Percentiles rank a stretch among this genome's conserved stretches.
Conservation (phyloP, 2,113 vertebrate species). For the Lota lota region DNA sequence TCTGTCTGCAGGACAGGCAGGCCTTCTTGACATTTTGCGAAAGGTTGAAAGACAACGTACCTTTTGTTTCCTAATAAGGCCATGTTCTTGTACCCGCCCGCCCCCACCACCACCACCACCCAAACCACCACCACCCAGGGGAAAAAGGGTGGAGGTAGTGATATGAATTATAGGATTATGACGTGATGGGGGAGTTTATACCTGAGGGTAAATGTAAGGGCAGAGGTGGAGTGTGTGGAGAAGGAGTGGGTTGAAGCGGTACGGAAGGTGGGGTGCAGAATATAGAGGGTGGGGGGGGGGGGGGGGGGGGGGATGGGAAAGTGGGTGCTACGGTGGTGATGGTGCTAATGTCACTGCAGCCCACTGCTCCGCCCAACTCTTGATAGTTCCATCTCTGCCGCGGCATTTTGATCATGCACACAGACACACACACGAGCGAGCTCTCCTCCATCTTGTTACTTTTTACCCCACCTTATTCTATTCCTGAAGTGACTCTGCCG, state of each 20-base stretch:
- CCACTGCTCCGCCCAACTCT: neutral
- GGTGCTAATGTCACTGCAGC: neutral
- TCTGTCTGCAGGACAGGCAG: conserved; percentile 51
- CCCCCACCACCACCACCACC: neutral
- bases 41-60: conserved; percentile 81
- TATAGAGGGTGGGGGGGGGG: neutral
- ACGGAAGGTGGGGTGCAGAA: neutral
- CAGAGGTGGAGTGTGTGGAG: neutral
- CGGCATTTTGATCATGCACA: conserved; percentile 8
- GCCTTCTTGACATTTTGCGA: conserved; percentile 80
- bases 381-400: too few relatives aligned
- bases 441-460: too few relatives aligned
- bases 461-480: too few relatives aligned
- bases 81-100: conserved; percentile 49
- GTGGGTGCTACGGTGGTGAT: neutral
- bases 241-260: conserved; percentile 2
- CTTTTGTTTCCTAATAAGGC: conserved; percentile 78
- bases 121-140: too few relatives aligned
- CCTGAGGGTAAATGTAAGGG: conserved; percentile 5
- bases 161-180: conserved; percentile 65
- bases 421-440: neutral
- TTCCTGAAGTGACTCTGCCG: too few relatives aligned
- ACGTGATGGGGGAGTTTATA: neutral
- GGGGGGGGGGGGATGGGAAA: neutral
- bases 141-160: too few relatives aligned